Percentiles rank a stretch among this genome's conserved stretches.
Conservation (phyloP, 2,797 vertebrate genomes). For the Argentina silus region DNA sequence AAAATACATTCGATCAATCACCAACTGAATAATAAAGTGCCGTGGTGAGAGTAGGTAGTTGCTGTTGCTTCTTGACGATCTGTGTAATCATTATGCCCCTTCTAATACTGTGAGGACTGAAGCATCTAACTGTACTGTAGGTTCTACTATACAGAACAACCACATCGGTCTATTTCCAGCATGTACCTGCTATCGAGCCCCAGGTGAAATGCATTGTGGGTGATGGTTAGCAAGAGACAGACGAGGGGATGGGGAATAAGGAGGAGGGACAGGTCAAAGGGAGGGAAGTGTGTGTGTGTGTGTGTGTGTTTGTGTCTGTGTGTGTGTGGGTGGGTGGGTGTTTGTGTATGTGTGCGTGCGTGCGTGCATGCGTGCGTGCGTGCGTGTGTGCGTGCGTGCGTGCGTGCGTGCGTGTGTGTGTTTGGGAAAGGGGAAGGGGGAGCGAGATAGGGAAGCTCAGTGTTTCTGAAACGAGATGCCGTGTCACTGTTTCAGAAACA, state of each 20-base stretch:
- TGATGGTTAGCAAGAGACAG: constrained; percentile 50
- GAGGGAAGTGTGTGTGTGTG: constrained; percentile 7
- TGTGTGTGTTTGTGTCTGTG: constrained; percentile 20
- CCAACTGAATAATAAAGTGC: not conserved
- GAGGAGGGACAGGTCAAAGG: not conserved
- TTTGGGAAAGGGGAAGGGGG: constrained; percentile 31
- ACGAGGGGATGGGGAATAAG: constrained; percentile 14
- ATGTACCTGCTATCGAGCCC: not conserved
- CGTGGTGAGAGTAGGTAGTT: not conserved
- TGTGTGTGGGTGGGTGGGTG: constrained; percentile 1
- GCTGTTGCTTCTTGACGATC: no score
- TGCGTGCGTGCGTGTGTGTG: constrained; percentile 1
- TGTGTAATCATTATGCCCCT: no score
- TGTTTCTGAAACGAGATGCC: constrained; percentile 55
- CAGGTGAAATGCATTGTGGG: constrained; percentile 39
- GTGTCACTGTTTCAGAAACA: constrained; percentile 73
- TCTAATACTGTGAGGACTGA: no score
- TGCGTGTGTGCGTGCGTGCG: not conserved
- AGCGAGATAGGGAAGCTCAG: constrained; percentile 46
- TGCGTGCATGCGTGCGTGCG: constrained; percentile 8
- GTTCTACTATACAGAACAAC: not conserved
- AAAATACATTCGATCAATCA: constrained; percentile 2
- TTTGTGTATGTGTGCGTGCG: not conserved
- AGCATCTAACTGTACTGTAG: no score
- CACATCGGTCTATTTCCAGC: not conserved